These are phyloP conservation scores for Diacarnus erythraeanus DNA, from an alignment of 37 sponge, comb jelly and placozoan genomes.

Conservation along the genomic window DNA sequence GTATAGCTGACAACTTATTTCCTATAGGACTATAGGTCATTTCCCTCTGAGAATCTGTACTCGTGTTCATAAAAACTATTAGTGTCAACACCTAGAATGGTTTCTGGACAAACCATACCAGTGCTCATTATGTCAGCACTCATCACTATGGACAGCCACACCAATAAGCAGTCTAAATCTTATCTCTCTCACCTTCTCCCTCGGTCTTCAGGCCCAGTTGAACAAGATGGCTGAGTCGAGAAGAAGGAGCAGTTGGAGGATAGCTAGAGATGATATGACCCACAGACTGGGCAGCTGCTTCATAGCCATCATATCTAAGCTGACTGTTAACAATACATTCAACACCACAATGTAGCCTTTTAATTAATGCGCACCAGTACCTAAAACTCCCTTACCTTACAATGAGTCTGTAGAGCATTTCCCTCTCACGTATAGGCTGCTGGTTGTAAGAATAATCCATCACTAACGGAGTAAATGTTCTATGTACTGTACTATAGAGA, in stretches of 20 bases:
- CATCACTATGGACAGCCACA: no score
- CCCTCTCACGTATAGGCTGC: constrained; percentile 48
- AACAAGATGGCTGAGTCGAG: constrained; percentile 80
- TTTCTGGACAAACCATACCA: no score
- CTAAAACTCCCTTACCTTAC: constrained; percentile 44
- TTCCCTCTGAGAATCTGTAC: no score
- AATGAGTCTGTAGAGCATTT: constrained; percentile 79
- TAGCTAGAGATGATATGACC: constrained; percentile 49
- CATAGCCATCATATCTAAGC: constrained; percentile 87
- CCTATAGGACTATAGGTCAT: no score
- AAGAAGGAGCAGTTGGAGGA: constrained; percentile 74
- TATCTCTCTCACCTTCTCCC: constrained; percentile 77
- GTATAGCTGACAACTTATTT: no score
- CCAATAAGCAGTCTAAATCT: no score
- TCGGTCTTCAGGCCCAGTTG: constrained; percentile 64
- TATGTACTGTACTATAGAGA: not conserved
- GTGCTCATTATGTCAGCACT: no score
- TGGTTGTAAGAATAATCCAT: not conserved
- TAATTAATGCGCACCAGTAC: not conserved
- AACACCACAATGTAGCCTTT: not conserved
- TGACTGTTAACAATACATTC: constrained; percentile 62
- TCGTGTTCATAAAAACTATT: no score
- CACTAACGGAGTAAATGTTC: not conserved
- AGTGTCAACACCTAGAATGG: no score
- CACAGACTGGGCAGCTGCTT: constrained; percentile 70